phyloP scores from a whole-genome alignment of 2,888 invertebrate genomes.

The Dryomyza anilis region DNA sequence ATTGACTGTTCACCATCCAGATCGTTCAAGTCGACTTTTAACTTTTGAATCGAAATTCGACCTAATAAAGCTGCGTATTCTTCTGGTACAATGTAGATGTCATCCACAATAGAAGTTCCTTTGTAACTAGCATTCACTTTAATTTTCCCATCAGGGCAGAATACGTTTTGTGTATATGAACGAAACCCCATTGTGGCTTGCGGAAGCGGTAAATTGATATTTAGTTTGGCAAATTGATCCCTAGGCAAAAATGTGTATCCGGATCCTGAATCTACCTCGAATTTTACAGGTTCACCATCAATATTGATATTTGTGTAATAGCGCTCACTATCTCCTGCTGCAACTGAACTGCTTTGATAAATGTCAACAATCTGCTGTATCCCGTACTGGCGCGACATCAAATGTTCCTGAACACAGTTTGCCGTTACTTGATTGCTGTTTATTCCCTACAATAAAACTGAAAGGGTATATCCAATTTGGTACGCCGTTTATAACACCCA shows the following conservation, averaged over 20 bases:
- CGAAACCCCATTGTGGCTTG: conserved; percentile 15
- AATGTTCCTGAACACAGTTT: too few species aligned
- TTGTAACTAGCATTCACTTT: conserved; percentile 18
- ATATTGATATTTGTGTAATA: too few species aligned
- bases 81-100: conserved; percentile 31
- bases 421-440: too few species aligned
- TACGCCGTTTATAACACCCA: too few species aligned
- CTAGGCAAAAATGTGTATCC: conserved; percentile 26
- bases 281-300: conserved; percentile 3
- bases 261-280: conserved; percentile 21
- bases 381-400: too few species aligned
- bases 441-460: too few species aligned
- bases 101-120: conserved; percentile 17
- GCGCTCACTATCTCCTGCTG: too few species aligned
- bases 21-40: conserved; percentile 16
- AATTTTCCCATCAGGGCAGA: conserved; percentile 27
- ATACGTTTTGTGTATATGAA: conserved; percentile 27
- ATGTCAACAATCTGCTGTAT: too few species aligned
- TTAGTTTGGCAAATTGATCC: conserved; percentile 3
- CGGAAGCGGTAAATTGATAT: conserved; percentile 19
- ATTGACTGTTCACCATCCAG: not conserved
- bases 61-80: conserved; percentile 24
- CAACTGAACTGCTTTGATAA: too few species aligned
- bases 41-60: conserved; percentile 25
- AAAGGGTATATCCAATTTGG: too few species aligned